phyloP scores from a whole-genome alignment of 1,140 invertebrate species.

The Planococcus citri region DNA sequence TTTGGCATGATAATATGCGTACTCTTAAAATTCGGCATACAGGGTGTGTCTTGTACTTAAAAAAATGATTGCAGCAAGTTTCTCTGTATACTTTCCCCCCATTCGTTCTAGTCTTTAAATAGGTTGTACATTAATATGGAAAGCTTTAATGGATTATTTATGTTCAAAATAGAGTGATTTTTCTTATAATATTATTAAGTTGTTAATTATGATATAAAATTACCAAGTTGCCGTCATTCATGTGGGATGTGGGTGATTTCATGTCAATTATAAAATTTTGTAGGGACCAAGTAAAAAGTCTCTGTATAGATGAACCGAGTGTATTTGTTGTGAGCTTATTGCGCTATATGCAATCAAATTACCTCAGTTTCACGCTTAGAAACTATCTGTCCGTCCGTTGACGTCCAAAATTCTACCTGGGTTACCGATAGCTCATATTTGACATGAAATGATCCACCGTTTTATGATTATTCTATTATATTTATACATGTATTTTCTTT shows the following conservation, averaged over 20 bases:
- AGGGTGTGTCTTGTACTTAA: constrained; percentile 9
- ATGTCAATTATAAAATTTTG: neutral
- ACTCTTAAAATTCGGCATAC: neutral
- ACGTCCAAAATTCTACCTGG: neutral
- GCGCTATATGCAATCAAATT: neutral
- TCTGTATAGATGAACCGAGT: neutral
- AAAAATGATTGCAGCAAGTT: neutral
- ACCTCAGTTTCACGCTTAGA: neutral
- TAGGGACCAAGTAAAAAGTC: neutral
- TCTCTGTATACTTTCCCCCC: neutral
- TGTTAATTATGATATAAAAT: neutral
- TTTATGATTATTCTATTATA: no score
- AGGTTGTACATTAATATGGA: neutral
- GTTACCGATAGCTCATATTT: neutral
- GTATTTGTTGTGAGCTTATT: neutral
- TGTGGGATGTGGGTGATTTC: neutral
- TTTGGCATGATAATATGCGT: neutral
- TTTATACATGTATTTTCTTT: no score
- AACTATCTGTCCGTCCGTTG: neutral
- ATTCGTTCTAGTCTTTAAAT: neutral
- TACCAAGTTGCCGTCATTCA: neutral
- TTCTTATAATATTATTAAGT: neutral
- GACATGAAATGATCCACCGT: neutral
- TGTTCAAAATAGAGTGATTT: constrained; percentile 7
- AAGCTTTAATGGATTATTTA: neutral